Evolutionary conservation across 2,797 vertebrate species (phyloP).

Genomic region (Nothura maculosa): DNA sequence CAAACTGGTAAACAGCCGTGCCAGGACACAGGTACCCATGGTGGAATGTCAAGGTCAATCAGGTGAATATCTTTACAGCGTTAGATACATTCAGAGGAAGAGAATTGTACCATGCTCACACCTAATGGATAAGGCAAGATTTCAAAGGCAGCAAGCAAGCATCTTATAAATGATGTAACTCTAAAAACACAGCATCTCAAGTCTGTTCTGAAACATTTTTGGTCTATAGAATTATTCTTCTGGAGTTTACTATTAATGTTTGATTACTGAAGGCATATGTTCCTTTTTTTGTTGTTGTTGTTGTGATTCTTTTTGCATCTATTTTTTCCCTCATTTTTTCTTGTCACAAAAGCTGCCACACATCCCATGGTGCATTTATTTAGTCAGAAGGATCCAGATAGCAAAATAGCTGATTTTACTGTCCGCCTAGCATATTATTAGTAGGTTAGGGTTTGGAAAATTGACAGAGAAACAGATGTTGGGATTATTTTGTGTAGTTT

Average conservation of each 20-base stretch:
- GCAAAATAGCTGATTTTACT: conserved; percentile 24
- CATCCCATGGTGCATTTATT: conserved; percentile 39
- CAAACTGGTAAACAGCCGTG: neutral
- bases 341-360: conserved; percentile 50
- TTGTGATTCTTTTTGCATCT: conserved; percentile 22
- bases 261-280: conserved; percentile 36
- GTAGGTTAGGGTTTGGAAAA: conserved; percentile 69
- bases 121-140: neutral
- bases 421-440: conserved; percentile 69
- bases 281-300: neutral
- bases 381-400: conserved; percentile 50
- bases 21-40: neutral
- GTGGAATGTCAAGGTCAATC: neutral
- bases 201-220: conserved; percentile 11
- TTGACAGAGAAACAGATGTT: conserved; percentile 79
- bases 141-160: conserved; percentile 3
- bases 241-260: conserved; percentile 45
- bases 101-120: neutral
- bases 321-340: conserved; percentile 10
- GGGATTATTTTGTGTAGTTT: conserved; percentile 61
- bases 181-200: neutral
- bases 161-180: neutral
- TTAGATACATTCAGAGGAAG: neutral
- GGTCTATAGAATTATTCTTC: conserved; percentile 1
- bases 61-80: neutral